A percentile compares a stretch with the other conserved stretches of the same genome.
Conservation (phyloP, 2,797 vertebrate genomes). For the Anguilla obscura region DNA sequence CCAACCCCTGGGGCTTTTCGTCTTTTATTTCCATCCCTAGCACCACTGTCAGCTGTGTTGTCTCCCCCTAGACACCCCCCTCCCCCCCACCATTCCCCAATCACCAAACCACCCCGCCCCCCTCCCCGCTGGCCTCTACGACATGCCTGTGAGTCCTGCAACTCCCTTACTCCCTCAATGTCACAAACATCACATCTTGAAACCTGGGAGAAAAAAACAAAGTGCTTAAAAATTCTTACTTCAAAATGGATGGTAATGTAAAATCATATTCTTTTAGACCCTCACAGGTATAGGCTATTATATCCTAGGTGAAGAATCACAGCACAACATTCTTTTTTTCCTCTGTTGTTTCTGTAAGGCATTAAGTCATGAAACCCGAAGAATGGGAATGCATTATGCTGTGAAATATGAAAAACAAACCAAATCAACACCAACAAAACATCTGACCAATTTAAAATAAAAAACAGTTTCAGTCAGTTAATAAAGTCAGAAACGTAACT, state of each 20-base stretch:
- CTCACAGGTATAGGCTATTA: background rate
- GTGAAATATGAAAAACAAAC: background rate
- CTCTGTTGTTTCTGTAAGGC: background rate
- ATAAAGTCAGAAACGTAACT: too few species aligned
- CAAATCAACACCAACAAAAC: too few species aligned
- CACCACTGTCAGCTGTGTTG: conserved; percentile 76
- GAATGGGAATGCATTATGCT: background rate
- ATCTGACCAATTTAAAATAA: too few species aligned
- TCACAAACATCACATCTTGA: conserved; percentile 59
- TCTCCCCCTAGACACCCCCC: conserved; percentile 63
- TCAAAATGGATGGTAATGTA: conserved; percentile 40
- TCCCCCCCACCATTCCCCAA: conserved; percentile 56
- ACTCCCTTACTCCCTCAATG: conserved; percentile 59
- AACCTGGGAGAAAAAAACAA: conserved; percentile 63
- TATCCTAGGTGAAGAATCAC: background rate
- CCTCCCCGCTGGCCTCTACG: conserved; percentile 65
- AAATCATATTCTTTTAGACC: conserved; percentile 13
- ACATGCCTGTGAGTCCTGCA: conserved; percentile 61
- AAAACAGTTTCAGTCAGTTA: too few species aligned
- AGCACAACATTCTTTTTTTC: background rate
- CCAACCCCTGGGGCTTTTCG: conserved; percentile 79
- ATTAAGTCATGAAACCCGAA: background rate
- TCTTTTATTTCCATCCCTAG: conserved; percentile 80
- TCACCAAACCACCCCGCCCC: conserved; percentile 51
- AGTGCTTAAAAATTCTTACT: conserved; percentile 44